phyloP scores from a whole-genome alignment of 2,113 vertebrate genomes.

The Clarias gariepinus region DNA sequence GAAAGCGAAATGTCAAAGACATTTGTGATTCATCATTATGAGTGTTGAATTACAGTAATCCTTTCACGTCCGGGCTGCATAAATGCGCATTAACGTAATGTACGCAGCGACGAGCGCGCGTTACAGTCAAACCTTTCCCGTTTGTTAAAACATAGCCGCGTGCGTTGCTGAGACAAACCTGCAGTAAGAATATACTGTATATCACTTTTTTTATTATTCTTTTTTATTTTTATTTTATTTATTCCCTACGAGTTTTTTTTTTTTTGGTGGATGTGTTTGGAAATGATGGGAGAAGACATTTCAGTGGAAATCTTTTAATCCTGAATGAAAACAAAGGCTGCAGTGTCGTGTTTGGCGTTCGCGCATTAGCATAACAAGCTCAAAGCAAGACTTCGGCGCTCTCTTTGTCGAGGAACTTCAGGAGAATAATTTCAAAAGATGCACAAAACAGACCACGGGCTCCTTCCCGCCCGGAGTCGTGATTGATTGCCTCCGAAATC shows the following conservation, averaged over 20 bases:
- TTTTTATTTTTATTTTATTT: not conserved
- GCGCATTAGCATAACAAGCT: not conserved
- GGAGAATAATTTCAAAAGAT: constrained; percentile 38
- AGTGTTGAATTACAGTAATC: constrained; percentile 64
- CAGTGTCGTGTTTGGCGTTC: not conserved
- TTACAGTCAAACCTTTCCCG: constrained; percentile 55
- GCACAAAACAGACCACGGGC: constrained; percentile 52
- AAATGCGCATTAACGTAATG: constrained; percentile 63
- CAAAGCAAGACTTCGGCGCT: constrained; percentile 15
- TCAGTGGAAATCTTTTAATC: not conserved
- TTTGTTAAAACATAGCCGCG: constrained; percentile 56
- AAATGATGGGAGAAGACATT: not conserved
- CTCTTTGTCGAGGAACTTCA: constrained; percentile 35
- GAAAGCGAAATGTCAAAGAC: constrained; percentile 48
- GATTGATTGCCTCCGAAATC: constrained; percentile 73
- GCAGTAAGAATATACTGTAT: constrained; percentile 39
- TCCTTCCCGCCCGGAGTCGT: constrained; percentile 67
- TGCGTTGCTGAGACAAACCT: constrained; percentile 64
- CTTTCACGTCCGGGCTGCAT: constrained; percentile 48
- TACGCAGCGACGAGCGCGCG: constrained; percentile 63
- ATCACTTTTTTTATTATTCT: not conserved
- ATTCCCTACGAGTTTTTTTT: not conserved
- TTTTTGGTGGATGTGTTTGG: too few species aligned
- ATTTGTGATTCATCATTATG: constrained; percentile 61
- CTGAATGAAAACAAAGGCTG: not conserved